These are phyloP conservation scores for Phodopus roborovskii DNA, from an alignment of 2,113 vertebrate genomes.

Conservation along the genomic window DNA sequence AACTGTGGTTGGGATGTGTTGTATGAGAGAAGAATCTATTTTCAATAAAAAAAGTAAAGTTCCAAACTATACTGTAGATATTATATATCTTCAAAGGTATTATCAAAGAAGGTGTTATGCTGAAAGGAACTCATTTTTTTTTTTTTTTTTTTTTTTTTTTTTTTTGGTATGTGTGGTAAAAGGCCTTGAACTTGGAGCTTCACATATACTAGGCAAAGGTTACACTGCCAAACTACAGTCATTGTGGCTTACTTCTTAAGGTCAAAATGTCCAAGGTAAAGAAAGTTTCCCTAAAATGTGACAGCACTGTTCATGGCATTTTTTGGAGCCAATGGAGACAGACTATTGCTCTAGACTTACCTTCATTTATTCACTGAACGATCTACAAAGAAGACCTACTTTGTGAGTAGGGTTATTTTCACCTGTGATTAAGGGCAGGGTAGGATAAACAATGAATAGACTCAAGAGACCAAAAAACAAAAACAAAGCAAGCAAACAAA, in stretches of 20 bases:
- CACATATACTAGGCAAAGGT: not conserved
- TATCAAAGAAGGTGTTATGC: not conserved
- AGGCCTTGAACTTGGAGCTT: not conserved
- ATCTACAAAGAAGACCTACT: not conserved
- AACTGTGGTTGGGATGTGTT: not conserved
- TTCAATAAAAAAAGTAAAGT: not conserved
- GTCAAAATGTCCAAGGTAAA: conserved; percentile 13
- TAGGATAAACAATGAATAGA: not conserved
- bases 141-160: too few relatives aligned
- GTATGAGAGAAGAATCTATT: not conserved
- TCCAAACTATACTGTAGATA: not conserved
- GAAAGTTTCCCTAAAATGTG: not conserved
- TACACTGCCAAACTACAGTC: not conserved
- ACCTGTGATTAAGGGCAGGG: rapidly evolving
- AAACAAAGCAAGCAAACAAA: not conserved
- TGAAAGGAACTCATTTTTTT: not conserved
- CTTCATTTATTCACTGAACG: not conserved
- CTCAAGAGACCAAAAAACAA: not conserved
- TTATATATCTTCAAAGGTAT: not conserved
- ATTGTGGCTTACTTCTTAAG: not conserved
- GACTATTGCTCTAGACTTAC: not conserved
- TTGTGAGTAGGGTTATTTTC: not conserved
- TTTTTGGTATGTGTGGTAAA: not conserved
- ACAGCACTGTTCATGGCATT: not conserved
- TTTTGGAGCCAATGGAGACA: not conserved